Conservation (phyloP, 1,140 invertebrate genomes). For the Bombus pascuorum region DNA sequence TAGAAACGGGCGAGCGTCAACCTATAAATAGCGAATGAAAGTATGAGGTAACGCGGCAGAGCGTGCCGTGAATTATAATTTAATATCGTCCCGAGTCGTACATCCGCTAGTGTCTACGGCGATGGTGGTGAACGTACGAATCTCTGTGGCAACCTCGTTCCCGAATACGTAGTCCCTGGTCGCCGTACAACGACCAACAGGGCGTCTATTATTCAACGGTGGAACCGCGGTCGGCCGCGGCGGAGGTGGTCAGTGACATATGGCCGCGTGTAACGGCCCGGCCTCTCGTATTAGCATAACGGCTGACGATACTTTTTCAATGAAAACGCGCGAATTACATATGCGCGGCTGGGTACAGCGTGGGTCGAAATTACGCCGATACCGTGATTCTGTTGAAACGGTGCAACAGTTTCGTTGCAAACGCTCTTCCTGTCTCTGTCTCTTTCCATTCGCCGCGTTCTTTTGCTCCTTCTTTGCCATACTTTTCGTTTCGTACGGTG, state of each 20-base stretch:
- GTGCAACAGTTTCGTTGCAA: constrained; percentile 12
- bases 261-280: constrained; percentile 71
- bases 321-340: constrained; percentile 74
- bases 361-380: constrained; percentile 67
- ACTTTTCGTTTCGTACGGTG: background rate
- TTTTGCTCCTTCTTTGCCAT: too few relatives aligned
- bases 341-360: constrained; percentile 65
- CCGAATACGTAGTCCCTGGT: too few relatives aligned
- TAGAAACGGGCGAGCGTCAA: too few relatives aligned
- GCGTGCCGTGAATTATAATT: too few relatives aligned
- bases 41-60: too few relatives aligned
- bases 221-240: constrained; percentile 26
- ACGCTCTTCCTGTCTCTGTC: constrained; percentile 21
- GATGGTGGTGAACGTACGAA: too few relatives aligned
- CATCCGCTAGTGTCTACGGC: too few relatives aligned
- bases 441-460: background rate
- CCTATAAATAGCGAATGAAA: too few relatives aligned
- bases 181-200: background rate
- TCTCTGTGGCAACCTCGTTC: too few relatives aligned
- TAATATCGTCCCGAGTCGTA: too few relatives aligned
- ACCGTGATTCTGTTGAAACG: constrained; percentile 5
- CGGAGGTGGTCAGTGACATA: constrained; percentile 80
- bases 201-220: constrained; percentile 31
- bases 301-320: constrained; percentile 73
- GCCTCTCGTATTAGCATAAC: constrained; percentile 75